Base-by-base conservation (phyloP, 2,888 invertebrate species). In the Hyposoter dolosus region DNA sequence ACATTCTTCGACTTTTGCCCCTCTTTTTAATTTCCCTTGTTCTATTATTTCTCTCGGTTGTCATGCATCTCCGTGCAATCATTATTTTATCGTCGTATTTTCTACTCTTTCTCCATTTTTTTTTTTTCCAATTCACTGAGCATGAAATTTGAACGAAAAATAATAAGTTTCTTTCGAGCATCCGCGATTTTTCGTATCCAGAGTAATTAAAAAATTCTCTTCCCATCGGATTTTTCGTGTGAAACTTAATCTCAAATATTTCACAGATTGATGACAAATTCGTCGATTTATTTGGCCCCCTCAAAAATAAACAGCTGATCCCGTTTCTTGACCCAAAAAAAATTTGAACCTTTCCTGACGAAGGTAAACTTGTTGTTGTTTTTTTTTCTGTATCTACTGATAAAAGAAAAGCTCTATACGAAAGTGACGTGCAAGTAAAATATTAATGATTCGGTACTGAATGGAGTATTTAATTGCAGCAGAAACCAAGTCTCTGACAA, bases 401-500 rank as follows among this genome's bases (percentile, higher is more conserved):
- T 40, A 40, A 40, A 40, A 40, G 7, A 19, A 60, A 60, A 1
- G 9, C 15, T 60, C 28, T 6, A 6, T 28, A 60, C 12, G 45
- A 28, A 40, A 71, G 77, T 43, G 45, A 50, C 32, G 65, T 50
- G 50, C 63, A 53, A 86, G 81, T 71, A 66, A 77, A 83, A 81
- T 81, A 85, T 83, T 83, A 88, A 87, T 80, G 83, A 88, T 83
- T 86, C 76, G 78, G 45, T 43, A 68, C 56, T 88, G 84, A 87
- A 83, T 84, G 56, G 84, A 85, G 81, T 71, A 79, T 84, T 88
- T 87, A 84, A 84, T 87, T 83, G 81, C 79, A 75, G 79, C 60
- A 68, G 79, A 65, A 40, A 35, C 50, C 40, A 45, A 45, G 63
- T 56, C 56, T 60, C 6, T 28, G 28, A 56, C 45, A 78, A 78